Evolutionary conservation across 2,113 vertebrate species (phyloP).

Genomic region (Pluvialis apricaria): DNA sequence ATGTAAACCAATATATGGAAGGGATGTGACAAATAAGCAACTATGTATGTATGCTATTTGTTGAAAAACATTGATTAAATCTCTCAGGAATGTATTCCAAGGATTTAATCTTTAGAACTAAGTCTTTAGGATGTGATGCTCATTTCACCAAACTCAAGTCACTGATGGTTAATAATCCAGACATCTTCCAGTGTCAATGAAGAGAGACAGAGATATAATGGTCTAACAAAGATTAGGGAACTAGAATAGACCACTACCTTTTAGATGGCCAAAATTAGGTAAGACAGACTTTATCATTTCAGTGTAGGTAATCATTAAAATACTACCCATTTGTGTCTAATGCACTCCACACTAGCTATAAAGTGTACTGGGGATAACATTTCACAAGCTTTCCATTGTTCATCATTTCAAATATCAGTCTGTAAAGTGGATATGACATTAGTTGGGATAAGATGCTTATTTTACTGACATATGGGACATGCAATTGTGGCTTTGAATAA

Average conservation of each 20-base stretch:
- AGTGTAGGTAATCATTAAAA: background rate
- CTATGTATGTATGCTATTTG: background rate
- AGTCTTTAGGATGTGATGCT: background rate
- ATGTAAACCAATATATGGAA: background rate
- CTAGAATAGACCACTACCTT: background rate
- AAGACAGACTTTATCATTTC: background rate
- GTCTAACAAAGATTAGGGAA: background rate
- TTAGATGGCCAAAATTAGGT: background rate
- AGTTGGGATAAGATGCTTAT: constrained; percentile 8
- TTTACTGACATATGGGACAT: background rate
- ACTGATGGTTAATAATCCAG: background rate
- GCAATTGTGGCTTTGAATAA: constrained; percentile 30
- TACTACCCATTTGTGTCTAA: background rate
- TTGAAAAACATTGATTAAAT: background rate
- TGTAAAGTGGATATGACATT: constrained; percentile 13
- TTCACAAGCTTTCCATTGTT: constrained; percentile 6
- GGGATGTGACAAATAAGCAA: background rate
- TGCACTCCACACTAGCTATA: background rate
- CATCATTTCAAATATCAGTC: constrained; percentile 20
- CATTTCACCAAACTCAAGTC: background rate
- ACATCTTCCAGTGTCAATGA: background rate
- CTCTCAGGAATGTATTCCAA: background rate
- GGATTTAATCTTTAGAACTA: background rate
- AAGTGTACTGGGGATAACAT: background rate
- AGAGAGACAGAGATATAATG: background rate